phyloP scores from a whole-genome alignment of 1,140 invertebrate genomes.

The Pantala flavescens region DNA sequence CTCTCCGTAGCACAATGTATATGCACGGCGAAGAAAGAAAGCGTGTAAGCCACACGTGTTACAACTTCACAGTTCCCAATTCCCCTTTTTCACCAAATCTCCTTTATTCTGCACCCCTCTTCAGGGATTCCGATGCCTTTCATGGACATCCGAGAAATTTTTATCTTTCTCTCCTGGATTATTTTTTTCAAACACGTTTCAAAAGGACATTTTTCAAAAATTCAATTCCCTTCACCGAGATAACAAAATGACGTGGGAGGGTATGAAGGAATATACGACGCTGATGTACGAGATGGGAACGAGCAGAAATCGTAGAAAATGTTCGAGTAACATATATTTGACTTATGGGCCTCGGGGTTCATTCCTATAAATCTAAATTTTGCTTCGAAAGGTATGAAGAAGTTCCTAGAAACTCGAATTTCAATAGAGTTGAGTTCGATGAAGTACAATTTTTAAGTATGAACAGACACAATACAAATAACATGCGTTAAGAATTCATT shows the following conservation, averaged over 20 bases:
- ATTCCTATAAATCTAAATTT: no score
- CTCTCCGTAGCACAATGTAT: neutral
- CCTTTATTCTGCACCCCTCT: neutral
- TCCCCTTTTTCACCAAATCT: neutral
- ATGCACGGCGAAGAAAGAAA: neutral
- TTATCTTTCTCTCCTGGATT: neutral
- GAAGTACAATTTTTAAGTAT: no score
- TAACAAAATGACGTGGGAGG: neutral
- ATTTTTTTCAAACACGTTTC: neutral
- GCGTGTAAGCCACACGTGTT: constrained; percentile 3
- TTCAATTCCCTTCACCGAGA: neutral
- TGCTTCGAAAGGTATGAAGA: no score
- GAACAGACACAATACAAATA: no score
- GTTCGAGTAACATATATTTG: no score
- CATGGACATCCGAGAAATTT: constrained; percentile 3
- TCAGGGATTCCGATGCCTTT: neutral
- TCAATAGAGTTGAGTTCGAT: no score
- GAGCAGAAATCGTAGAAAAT: no score
- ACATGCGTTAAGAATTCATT: no score
- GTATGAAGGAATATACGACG: neutral
- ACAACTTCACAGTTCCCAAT: neutral
- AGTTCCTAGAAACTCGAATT: no score
- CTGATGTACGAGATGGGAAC: neutral
- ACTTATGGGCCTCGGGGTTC: no score
- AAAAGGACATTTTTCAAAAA: constrained; percentile 2